Base-by-base conservation (phyloP, 2,797 vertebrate genomes). In the Crenichthys baileyi region DNA sequence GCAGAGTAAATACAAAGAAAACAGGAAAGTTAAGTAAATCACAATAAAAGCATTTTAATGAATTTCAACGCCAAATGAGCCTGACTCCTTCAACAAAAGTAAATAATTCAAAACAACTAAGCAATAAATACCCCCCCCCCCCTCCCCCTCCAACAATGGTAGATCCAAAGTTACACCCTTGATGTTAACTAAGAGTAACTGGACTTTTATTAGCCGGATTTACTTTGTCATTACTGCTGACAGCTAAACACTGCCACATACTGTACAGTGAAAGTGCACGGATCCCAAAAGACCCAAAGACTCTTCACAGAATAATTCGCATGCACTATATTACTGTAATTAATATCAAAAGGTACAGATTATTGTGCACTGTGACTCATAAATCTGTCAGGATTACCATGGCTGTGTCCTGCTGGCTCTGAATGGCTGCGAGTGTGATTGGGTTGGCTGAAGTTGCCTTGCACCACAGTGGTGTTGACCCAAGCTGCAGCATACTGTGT, bases 401-500 rank as follows among this genome's bases (percentile, higher is more conserved):
- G 89, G 7, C 72, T 1, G 2, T 76, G 80, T 29, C 85, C 84
- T 79, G 86, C 84, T 20, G 89, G 83, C 18, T 86, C 92, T 61
- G 72, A 77, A 31, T 85, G 94, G 78, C 51, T 73, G 26, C 72
- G 29, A 0, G 93, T 95, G 79, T 72, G 77, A 79, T 92, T 95
- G 22, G 90, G 82, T 29, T 95, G 83, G 0, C 93, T 96, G 89
- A 96, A 92, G 93, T 96, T 95, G 76, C 89, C 90, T 44, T 90
- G 93, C 80, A 96, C 90, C 77, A 98, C 89, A 76, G 92, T 96
- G 91, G 94, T 92, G 90, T 97, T 96, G 85, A 92, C 94, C 97
- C 97, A 98, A 71, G 1, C 79, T 0, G 82, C 85, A 0, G 94
- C 93, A 0, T 78, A 89, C n/a, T 95, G 92, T 0, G 92, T 72